A percentile compares a stretch with the other conserved stretches of the same genome.
phyloP scores from a whole-genome alignment of 2,888 invertebrate species.

The Lacanobia oleracea region DNA sequence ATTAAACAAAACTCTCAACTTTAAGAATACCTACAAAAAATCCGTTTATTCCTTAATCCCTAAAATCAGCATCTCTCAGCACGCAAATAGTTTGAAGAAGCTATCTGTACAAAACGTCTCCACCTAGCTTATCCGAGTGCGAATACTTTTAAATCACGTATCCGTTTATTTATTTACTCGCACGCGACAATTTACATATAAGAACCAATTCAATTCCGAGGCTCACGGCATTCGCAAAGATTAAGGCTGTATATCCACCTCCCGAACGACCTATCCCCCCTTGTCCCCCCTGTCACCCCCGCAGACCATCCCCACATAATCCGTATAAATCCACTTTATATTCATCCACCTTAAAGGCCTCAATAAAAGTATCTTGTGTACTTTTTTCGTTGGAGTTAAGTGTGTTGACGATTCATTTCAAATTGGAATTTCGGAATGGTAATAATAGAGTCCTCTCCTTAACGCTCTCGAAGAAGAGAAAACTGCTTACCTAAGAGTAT shows the following conservation, averaged over 20 bases:
- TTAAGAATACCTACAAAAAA: neutral
- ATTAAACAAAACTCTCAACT: neutral
- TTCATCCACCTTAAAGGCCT: conserved; percentile 90
- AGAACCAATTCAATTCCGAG: conserved; percentile 88
- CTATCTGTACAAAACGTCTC: conserved; percentile 69
- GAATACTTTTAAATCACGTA: conserved; percentile 84
- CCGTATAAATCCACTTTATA: conserved; percentile 89
- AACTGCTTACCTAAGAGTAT: neutral
- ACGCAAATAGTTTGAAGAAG: conserved; percentile 55
- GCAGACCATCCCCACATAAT: conserved; percentile 85
- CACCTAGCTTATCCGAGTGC: conserved; percentile 76
- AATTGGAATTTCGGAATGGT: conserved; percentile 43
- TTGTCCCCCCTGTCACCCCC: conserved; percentile 60
- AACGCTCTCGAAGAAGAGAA: neutral
- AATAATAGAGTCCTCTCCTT: conserved; percentile 8
- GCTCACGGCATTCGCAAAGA: conserved; percentile 86
- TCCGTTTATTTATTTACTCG: conserved; percentile 88
- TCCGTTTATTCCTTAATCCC: conserved; percentile 33
- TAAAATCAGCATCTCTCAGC: conserved; percentile 59
- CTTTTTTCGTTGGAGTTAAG: conserved; percentile 73
- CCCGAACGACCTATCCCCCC: conserved; percentile 67
- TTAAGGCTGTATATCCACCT: conserved; percentile 82
- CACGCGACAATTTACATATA: conserved; percentile 88
- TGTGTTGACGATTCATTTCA: conserved; percentile 69
- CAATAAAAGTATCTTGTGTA: conserved; percentile 87